Evolutionary conservation across 2,113 vertebrate genomes (phyloP), one percentile per base, ranked within the genome.

Genomic region (Gulo gulo): DNA sequence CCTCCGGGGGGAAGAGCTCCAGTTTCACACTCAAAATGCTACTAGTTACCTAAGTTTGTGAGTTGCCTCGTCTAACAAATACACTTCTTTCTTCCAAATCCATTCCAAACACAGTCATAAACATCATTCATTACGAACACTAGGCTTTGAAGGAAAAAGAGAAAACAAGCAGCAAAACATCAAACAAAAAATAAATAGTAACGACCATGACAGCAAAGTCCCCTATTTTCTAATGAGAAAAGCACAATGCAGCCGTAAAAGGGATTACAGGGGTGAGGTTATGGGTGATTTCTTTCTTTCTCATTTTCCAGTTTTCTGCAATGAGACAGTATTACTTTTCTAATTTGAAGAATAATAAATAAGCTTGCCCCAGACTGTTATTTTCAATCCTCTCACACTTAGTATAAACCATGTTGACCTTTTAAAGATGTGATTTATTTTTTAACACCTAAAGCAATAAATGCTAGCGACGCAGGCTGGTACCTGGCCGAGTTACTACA

Each of bases 401-500:
- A 94, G 94, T 69, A 84, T 34, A 76, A 95, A 91, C 80, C 95
- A 88, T 18, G 2, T 0, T 95, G 94, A 97, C 92, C 96, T 98
- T 96, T 97, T 80, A 84, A 96, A 94, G 85, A 88, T 76, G 88
- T 86, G 74, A 96, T 94, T 97, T 97, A 82, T 82, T 91, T 76
- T 91, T 94, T 86, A 87, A 94, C 82, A 96, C 84, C 79, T 95
- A 18, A 36, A 84, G 69, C 79, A 81, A 87, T 76, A 92, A 74
- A 90, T 1, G 59, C n/a, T 39, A 12, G 31, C 18, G 26, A 59
- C 20, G 50, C 16, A n/a, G 88, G 79, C 73, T 34, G 16, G 29
- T 36, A 57, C 87, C 81, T 97, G 67, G 88, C 83, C 39, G 52
- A 76, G 89, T 31, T 90, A 55, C 92, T 59, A 23, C 65, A 69